Conservation (phyloP, 2,797 vertebrate genomes). For the Danio jaintianensis region DNA sequence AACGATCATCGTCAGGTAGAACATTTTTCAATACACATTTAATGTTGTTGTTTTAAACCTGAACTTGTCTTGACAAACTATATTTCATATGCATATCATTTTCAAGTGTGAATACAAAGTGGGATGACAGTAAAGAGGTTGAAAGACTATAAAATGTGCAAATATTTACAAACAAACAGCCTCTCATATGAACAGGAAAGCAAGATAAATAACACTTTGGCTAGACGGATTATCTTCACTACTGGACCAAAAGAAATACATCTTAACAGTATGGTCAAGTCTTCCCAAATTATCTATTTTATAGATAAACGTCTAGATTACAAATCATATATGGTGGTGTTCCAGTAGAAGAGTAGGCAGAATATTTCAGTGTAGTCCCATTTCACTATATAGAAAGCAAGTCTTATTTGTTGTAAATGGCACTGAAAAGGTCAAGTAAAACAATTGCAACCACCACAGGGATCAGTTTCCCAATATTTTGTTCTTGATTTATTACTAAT, state of each 20-base stretch:
- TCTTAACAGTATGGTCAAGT: neutral
- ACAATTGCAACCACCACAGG: slow-evolving; percentile 35
- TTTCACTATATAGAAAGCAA: neutral
- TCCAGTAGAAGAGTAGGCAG: neutral
- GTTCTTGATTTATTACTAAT: slow-evolving; percentile 63
- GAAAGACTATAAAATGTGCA: neutral
- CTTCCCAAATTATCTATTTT: neutral
- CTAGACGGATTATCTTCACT: neutral
- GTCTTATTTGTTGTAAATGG: neutral
- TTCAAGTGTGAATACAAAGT: no score
- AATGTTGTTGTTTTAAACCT: neutral
- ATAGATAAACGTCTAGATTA: neutral
- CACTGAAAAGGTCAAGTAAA: neutral
- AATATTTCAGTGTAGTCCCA: neutral
- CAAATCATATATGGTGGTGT: neutral
- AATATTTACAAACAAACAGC: neutral
- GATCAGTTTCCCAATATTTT: slow-evolving; percentile 43
- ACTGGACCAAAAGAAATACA: neutral
- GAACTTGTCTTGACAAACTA: neutral
- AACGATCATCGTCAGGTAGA: no score
- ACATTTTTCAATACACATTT: no score
- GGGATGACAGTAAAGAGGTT: no score
- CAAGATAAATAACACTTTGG: neutral
- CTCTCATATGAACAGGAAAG: neutral
- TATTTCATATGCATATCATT: no score